Percentiles rank a stretch among this genome's conserved stretches.
Evolutionary conservation across 2,888 invertebrate species (phyloP).

Genomic region (Leptogaster cylindrica): DNA sequence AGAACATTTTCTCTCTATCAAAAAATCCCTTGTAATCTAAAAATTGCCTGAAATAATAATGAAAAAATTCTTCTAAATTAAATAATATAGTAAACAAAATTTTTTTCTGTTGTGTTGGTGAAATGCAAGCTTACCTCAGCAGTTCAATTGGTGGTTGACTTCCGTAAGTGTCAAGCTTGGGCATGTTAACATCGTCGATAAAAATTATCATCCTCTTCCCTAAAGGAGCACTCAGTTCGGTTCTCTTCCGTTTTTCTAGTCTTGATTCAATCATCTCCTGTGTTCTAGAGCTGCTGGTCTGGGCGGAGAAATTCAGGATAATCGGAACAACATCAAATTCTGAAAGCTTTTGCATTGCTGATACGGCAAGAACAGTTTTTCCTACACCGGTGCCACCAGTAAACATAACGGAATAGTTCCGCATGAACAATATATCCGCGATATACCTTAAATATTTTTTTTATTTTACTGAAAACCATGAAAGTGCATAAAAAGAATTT

Average conservation of each 20-base stretch:
- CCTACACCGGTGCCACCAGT: slow-evolving; percentile 94
- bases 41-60: slow-evolving; percentile 54
- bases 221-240: slow-evolving; percentile 79
- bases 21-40: slow-evolving; percentile 73
- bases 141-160: slow-evolving; percentile 92
- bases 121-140: slow-evolving; percentile 66
- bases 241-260: slow-evolving; percentile 81
- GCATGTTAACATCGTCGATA: slow-evolving; percentile 94
- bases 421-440: slow-evolving; percentile 71
- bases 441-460: slow-evolving; percentile 56
- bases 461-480: too few relatives aligned
- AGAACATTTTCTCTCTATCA: slow-evolving; percentile 85
- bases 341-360: slow-evolving; percentile 71
- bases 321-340: slow-evolving; percentile 74
- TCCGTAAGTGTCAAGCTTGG: slow-evolving; percentile 83
- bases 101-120: too few relatives aligned
- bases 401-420: slow-evolving; percentile 80
- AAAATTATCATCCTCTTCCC: slow-evolving; percentile 85
- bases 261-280: slow-evolving; percentile 84
- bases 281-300: slow-evolving; percentile 83
- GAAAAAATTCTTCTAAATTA: background rate
- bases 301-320: slow-evolving; percentile 88
- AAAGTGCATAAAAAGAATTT: background rate
- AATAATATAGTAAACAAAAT: background rate
- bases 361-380: slow-evolving; percentile 84